Percentiles rank a stretch among this genome's conserved stretches.
These are phyloP conservation scores for Ditylenchus dipsaci DNA, from an alignment of 1,140 invertebrate species.

Conservation along the genomic window DNA sequence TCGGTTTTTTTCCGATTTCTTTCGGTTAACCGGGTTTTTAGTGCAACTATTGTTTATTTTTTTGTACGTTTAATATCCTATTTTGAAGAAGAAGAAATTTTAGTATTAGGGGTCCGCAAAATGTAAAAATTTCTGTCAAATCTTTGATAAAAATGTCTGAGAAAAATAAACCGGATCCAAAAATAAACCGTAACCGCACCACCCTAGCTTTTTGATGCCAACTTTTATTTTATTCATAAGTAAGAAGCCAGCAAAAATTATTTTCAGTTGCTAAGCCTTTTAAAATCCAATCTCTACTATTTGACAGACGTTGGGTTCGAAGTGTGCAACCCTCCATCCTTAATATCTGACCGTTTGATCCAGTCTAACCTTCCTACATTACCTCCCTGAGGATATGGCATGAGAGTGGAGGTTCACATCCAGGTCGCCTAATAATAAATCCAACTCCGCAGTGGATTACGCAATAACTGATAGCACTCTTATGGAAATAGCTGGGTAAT, in stretches of 20 bases:
- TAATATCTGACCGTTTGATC: constrained; percentile 30
- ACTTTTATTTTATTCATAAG: neutral
- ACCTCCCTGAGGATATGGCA: constrained; percentile 27
- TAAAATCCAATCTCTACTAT: constrained; percentile 5
- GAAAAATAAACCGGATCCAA: too few relatives aligned
- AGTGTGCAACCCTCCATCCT: constrained; percentile 15
- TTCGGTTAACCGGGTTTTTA: too few relatives aligned
- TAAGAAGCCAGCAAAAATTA: neutral
- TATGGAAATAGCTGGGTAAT: neutral
- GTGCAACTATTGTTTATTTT: too few relatives aligned
- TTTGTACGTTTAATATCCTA: too few relatives aligned
- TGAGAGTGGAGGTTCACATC: constrained; percentile 8
- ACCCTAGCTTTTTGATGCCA: too few relatives aligned
- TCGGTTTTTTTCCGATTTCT: too few relatives aligned
- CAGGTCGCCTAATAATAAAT: neutral
- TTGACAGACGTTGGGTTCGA: constrained; percentile 29
- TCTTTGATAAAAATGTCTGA: too few relatives aligned
- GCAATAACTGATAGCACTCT: constrained; percentile 28
- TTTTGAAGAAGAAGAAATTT: too few relatives aligned
- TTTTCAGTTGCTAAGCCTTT: constrained; percentile 25
- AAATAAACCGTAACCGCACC: too few relatives aligned
- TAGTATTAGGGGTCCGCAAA: too few relatives aligned
- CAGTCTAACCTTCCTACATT: constrained; percentile 13
- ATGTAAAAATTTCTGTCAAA: too few relatives aligned
- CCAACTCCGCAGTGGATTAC: constrained; percentile 4